Conservation (phyloP, 2,113 vertebrate genomes). For the Anhinga anhinga region DNA sequence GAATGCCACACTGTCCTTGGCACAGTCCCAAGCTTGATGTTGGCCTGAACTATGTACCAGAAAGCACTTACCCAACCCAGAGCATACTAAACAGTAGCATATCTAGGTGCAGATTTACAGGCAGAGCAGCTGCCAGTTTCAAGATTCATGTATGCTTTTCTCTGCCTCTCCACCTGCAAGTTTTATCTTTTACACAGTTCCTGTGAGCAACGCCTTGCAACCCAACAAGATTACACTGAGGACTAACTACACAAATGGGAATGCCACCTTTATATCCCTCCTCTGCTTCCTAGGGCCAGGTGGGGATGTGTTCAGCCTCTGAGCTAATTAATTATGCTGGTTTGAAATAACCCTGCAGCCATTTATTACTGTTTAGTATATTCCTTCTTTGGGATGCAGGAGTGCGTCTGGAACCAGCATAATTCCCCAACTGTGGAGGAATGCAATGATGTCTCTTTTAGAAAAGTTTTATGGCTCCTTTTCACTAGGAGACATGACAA, state of each 20-base stretch:
- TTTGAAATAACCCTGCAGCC: not conserved
- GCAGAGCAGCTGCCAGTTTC: not conserved
- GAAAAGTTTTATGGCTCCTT: not conserved
- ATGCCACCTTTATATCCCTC: not conserved
- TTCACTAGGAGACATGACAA: not conserved
- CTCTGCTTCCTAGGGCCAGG: not conserved
- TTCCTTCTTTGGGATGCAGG: not conserved
- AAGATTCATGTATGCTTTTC: not conserved
- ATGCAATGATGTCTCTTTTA: not conserved
- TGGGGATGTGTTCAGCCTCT: not conserved
- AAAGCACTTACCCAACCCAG: not conserved
- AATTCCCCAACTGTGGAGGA: not conserved
- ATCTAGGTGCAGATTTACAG: not conserved
- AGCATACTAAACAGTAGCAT: not conserved
- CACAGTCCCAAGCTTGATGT: not conserved
- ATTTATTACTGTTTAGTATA: not conserved
- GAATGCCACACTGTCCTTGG: not conserved
- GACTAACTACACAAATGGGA: not conserved
- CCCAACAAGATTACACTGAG: not conserved
- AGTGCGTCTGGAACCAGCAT: not conserved
- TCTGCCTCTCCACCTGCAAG: not conserved
- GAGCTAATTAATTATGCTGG: conserved; percentile 24
- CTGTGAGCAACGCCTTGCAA: not conserved
- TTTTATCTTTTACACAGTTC: not conserved
- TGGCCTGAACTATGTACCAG: not conserved